Conservation (phyloP, 2,113 vertebrate species). For the Plecotus auritus region DNA sequence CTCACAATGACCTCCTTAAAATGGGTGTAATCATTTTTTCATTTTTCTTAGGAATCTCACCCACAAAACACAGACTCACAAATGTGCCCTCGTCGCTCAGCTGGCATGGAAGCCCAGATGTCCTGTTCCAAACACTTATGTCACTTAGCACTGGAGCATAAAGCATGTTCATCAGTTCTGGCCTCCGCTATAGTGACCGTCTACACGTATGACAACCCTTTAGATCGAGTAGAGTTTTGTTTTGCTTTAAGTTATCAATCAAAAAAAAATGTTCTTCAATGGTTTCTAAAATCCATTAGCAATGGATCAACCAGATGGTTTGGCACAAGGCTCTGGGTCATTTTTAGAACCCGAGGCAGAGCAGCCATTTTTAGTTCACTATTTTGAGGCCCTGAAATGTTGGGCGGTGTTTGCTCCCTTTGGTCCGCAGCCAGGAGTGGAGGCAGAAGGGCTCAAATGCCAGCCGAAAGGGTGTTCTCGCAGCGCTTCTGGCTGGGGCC, state of each 20-base stretch:
- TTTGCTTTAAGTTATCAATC: background rate
- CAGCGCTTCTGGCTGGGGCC: constrained; percentile 55
- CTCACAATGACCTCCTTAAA: background rate
- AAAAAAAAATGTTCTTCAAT: background rate
- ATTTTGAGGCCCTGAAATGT: constrained; percentile 68
- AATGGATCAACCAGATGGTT: background rate
- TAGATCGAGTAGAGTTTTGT: background rate
- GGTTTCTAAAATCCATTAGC: background rate
- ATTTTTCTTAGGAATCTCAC: background rate
- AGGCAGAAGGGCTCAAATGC: constrained; percentile 71
- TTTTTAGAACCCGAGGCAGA: constrained; percentile 58
- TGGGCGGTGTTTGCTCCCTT: constrained; percentile 48
- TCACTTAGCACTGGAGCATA: background rate
- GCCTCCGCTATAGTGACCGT: background rate
- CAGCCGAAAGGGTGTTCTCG: constrained; percentile 70
- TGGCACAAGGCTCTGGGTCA: constrained; percentile 10
- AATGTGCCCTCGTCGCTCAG: background rate
- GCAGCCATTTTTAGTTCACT: constrained; percentile 52
- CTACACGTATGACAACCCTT: background rate
- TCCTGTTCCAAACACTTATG: background rate
- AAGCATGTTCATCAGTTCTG: background rate
- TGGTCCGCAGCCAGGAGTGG: constrained; percentile 64
- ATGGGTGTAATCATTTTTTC: background rate
- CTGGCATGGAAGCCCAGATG: background rate
- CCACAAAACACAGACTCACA: background rate